Conservation (phyloP, 2,113 vertebrate genomes). For the Phylloscopus trochilus region DNA sequence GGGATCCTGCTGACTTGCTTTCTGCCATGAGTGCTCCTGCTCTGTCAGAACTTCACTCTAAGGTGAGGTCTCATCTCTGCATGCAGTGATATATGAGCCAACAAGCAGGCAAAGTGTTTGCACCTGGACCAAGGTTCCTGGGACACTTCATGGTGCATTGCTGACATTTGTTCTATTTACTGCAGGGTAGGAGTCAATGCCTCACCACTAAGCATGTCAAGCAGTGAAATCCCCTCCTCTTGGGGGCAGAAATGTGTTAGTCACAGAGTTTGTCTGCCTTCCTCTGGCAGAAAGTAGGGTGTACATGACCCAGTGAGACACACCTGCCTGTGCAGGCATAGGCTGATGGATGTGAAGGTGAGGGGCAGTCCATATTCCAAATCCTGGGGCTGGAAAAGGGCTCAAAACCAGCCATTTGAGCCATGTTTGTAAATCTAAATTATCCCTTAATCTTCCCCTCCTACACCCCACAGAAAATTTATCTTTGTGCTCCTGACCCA, state of each 20-base stretch:
- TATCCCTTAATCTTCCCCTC: not conserved
- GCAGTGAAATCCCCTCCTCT: not conserved
- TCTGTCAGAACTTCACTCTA: not conserved
- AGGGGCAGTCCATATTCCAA: not conserved
- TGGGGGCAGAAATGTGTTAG: rapidly evolving
- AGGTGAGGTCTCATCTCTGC: not conserved
- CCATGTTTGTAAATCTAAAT: not conserved
- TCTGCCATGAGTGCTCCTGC: not conserved
- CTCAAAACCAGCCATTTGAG: not conserved
- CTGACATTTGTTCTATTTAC: not conserved
- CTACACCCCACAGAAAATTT: not conserved
- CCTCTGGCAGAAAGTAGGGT: not conserved
- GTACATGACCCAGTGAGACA: not conserved
- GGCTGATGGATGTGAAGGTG: not conserved
- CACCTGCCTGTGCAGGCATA: not conserved
- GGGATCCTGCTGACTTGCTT: not conserved
- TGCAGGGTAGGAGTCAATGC: not conserved
- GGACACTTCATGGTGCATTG: not conserved
- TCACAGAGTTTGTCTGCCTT: not conserved
- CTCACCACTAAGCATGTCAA: not conserved
- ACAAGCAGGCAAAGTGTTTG: not conserved
- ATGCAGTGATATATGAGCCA: not conserved
- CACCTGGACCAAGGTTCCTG: not conserved
- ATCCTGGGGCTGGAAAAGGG: not conserved
- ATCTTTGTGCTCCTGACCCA: not conserved